Conservation (phyloP, 2,797 vertebrate species). For the Microcaecilia unicolor region DNA sequence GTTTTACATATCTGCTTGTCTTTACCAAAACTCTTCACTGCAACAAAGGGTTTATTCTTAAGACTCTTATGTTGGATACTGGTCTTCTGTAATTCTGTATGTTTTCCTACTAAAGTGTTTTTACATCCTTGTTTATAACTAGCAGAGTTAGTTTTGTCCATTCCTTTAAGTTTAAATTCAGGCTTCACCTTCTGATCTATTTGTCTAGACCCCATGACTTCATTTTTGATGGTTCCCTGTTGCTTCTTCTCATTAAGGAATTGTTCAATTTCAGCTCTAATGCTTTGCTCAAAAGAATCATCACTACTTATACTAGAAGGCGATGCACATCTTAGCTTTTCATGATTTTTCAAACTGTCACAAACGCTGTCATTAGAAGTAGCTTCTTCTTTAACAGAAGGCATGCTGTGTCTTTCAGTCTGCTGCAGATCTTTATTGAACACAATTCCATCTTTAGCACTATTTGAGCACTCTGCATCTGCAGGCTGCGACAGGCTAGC, state of each 20-base stretch:
- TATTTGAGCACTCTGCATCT: conserved; percentile 1
- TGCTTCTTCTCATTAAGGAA: conserved; percentile 56
- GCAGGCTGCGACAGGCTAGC: not conserved
- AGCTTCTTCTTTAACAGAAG: conserved; percentile 18
- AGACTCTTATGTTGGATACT: not conserved
- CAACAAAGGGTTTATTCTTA: not conserved
- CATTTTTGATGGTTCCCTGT: conserved; percentile 39
- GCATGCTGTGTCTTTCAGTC: not conserved
- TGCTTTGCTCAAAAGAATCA: conserved; percentile 65
- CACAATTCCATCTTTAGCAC: not conserved
- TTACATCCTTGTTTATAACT: not conserved
- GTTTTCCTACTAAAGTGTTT: conserved; percentile 21
- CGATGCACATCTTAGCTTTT: conserved; percentile 36
- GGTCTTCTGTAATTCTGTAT: conserved; percentile 13
- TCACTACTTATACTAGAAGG: conserved; percentile 57
- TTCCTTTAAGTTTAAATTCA: conserved; percentile 11
- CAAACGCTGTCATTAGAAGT: conserved; percentile 18
- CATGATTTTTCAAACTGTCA: not conserved
- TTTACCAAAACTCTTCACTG: not conserved
- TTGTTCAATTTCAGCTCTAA: conserved; percentile 58
- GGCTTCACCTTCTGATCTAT: not conserved
- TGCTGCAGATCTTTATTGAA: conserved; percentile 12
- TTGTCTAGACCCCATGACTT: not conserved
- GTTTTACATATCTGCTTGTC: not conserved
- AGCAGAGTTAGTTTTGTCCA: not conserved